Evolutionary conservation across 2,888 invertebrate species (phyloP).

Genomic region (Drosophila paracracens): DNA sequence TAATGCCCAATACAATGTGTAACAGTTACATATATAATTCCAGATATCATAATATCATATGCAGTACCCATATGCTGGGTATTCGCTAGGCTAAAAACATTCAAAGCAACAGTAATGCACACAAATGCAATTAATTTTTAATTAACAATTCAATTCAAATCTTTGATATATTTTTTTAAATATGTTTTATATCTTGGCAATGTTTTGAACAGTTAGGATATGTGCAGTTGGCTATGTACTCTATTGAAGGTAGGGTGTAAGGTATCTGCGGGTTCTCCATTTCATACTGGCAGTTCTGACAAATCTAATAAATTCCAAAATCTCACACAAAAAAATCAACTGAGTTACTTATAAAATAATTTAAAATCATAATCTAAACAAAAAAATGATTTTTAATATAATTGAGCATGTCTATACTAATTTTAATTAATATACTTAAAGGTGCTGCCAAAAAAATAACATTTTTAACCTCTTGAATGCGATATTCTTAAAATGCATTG

Average conservation of each 20-base stretch:
- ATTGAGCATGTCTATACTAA: conserved; percentile 21
- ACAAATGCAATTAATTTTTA: conserved; percentile 26
- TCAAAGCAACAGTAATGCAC: conserved; percentile 62
- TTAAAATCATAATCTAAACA: neutral
- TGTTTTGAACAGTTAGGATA: conserved; percentile 59
- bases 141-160: conserved; percentile 25
- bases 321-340: neutral
- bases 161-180: conserved; percentile 3
- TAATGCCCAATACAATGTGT: conserved; percentile 56
- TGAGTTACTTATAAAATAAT: neutral
- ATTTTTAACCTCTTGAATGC: conserved; percentile 15
- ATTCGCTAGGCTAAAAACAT: conserved; percentile 49
- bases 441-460: conserved; percentile 12
- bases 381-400: conserved; percentile 15
- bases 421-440: conserved; percentile 16
- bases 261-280: conserved; percentile 19
- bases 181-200: conserved; percentile 65
- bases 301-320: neutral
- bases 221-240: conserved; percentile 52
- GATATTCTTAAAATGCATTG: neutral
- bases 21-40: conserved; percentile 62
- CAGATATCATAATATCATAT: conserved; percentile 19
- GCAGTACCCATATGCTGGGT: conserved; percentile 11
- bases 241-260: conserved; percentile 18
- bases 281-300: conserved; percentile 26